Conservation (phyloP, 64 coral and sea anemone genomes). For the Montipora sp. region DNA sequence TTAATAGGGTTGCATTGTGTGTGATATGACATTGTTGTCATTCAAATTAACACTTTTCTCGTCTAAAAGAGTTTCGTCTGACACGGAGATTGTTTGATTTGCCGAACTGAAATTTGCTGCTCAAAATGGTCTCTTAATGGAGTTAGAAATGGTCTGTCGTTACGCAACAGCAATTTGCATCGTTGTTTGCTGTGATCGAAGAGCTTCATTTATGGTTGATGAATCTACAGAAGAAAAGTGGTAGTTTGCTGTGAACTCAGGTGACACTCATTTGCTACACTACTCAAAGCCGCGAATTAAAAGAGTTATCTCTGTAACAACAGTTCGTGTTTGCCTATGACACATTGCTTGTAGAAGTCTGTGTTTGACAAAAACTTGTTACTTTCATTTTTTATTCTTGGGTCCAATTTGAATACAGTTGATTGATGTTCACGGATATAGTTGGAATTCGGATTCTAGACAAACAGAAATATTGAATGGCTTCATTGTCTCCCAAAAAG, state of each 20-base stretch:
- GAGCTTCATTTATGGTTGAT: background rate
- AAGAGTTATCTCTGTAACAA: background rate
- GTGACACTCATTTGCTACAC: conserved; percentile 5
- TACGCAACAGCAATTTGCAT: background rate
- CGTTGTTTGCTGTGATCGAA: background rate
- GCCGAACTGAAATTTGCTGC: background rate
- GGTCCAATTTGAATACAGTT: background rate
- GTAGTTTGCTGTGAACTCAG: background rate
- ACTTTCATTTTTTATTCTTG: background rate
- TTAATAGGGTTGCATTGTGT: background rate
- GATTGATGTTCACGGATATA: too few relatives aligned
- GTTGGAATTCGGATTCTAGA: background rate
- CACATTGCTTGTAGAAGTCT: background rate
- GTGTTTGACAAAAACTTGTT: background rate
- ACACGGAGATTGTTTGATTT: background rate
- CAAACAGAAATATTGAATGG: background rate
- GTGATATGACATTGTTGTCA: conserved; percentile 2
- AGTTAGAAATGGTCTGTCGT: background rate
- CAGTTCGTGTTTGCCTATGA: background rate
- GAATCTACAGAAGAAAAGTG: background rate
- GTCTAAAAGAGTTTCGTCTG: background rate
- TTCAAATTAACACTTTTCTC: conserved; percentile 33
- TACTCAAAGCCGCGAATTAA: background rate
- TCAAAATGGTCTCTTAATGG: background rate
- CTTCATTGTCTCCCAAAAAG: too few relatives aligned